Conservation (phyloP, 2,797 vertebrate species). For the Parambassis ranga region DNA sequence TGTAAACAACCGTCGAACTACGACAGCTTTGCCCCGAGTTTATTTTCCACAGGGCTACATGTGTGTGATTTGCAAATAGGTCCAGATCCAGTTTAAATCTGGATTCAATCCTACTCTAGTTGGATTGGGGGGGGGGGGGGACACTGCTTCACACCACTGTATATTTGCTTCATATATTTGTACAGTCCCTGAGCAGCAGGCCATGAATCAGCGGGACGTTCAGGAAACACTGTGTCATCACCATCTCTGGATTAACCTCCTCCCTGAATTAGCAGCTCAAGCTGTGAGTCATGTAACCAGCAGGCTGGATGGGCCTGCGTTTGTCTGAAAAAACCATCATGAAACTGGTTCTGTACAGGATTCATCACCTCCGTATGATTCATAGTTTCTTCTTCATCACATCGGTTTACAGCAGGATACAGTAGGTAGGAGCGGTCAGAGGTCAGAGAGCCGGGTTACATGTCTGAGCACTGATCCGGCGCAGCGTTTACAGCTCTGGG, state of each 20-base stretch:
- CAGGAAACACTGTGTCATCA: slow-evolving; percentile 47
- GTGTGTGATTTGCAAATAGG: too few species aligned
- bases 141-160: too few species aligned
- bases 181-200: slow-evolving; percentile 9
- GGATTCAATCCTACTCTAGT: too few species aligned
- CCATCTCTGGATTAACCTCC: slow-evolving; percentile 34
- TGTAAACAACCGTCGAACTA: too few species aligned
- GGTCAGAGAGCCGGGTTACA: not conserved
- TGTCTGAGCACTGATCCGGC: slow-evolving; percentile 15
- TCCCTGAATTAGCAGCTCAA: slow-evolving; percentile 19
- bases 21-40: too few species aligned
- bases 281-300: slow-evolving; percentile 33
- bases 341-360: too few species aligned
- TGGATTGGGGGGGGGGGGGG: too few species aligned
- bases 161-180: too few species aligned
- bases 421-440: not conserved
- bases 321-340: not conserved
- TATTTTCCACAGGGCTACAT: too few species aligned
- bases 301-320: not conserved
- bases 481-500: slow-evolving; percentile 20
- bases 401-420: not conserved
- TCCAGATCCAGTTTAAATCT: too few species aligned
- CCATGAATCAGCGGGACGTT: slow-evolving; percentile 42
- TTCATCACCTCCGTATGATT: too few species aligned
- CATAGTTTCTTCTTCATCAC: not conserved